phyloP scores from a whole-genome alignment of 2,113 vertebrate species.

The Galbula dea region DNA sequence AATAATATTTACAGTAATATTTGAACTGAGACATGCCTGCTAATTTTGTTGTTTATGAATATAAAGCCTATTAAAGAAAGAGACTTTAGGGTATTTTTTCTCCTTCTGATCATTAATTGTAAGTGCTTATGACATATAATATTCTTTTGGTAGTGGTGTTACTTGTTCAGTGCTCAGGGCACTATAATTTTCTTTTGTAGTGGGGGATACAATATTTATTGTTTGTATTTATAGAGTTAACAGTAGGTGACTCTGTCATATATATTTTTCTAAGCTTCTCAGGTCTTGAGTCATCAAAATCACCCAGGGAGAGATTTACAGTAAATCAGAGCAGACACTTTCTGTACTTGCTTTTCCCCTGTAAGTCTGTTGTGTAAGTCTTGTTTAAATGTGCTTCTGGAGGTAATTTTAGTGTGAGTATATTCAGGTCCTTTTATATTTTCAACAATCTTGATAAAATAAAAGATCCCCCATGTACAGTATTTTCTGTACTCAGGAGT shows the following conservation, averaged over 20 bases:
- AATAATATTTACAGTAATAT: not conserved
- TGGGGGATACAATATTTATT: not conserved
- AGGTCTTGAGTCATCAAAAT: conserved; percentile 38
- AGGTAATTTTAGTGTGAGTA: not conserved
- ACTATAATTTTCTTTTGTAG: not conserved
- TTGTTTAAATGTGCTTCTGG: not conserved
- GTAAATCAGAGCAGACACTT: conserved; percentile 25
- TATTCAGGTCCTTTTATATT: conserved; percentile 19
- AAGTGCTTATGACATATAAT: not conserved
- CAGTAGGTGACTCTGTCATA: not conserved
- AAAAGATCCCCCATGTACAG: not conserved
- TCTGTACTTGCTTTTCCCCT: not conserved
- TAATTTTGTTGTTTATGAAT: not conserved
- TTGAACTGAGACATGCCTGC: not conserved
- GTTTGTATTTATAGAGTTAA: conserved; percentile 31
- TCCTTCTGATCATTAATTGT: not conserved
- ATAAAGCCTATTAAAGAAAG: not conserved
- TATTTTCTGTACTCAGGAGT: not conserved
- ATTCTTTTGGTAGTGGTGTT: not conserved
- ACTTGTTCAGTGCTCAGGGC: not conserved
- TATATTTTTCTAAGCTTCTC: conserved; percentile 30
- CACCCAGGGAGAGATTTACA: not conserved
- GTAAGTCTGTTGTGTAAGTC: not conserved
- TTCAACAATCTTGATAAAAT: conserved; percentile 21
- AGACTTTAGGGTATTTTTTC: not conserved